Conservation (phyloP, 2,797 vertebrate genomes). For the Buphagus erythrorhynchus region DNA sequence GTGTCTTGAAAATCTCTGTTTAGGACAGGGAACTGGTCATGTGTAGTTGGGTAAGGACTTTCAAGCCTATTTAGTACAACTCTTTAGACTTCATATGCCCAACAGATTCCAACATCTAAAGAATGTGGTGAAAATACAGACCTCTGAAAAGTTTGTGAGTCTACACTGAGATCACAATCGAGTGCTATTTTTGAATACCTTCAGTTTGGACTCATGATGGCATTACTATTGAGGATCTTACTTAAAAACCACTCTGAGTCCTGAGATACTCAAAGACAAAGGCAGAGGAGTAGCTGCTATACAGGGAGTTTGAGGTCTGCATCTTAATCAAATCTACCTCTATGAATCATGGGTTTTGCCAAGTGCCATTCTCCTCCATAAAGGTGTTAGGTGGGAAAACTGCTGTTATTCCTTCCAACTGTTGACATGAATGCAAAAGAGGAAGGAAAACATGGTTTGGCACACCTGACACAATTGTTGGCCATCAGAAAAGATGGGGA, state of each 20-base stretch:
- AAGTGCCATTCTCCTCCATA: background rate
- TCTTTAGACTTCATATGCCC: background rate
- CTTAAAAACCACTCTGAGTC: background rate
- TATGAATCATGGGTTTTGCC: background rate
- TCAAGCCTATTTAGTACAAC: background rate
- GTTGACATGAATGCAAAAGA: background rate
- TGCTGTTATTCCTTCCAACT: background rate
- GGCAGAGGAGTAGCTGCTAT: background rate
- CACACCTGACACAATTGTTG: background rate
- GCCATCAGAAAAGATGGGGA: background rate
- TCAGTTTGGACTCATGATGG: background rate
- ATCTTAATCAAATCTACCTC: background rate
- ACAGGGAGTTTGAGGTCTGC: background rate
- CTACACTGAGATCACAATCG: accelerated
- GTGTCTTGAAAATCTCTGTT: background rate
- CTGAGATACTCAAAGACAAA: background rate
- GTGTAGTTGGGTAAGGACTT: background rate
- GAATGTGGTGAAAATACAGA: background rate
- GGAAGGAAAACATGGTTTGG: background rate
- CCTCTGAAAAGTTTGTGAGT: background rate
- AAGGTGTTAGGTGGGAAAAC: background rate
- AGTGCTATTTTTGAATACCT: background rate
- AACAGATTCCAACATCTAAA: background rate
- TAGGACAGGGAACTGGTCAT: background rate
- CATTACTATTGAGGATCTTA: background rate